These are phyloP conservation scores for Pteria penguin DNA, from an alignment of 2,888 invertebrate species.

Conservation along the genomic window DNA sequence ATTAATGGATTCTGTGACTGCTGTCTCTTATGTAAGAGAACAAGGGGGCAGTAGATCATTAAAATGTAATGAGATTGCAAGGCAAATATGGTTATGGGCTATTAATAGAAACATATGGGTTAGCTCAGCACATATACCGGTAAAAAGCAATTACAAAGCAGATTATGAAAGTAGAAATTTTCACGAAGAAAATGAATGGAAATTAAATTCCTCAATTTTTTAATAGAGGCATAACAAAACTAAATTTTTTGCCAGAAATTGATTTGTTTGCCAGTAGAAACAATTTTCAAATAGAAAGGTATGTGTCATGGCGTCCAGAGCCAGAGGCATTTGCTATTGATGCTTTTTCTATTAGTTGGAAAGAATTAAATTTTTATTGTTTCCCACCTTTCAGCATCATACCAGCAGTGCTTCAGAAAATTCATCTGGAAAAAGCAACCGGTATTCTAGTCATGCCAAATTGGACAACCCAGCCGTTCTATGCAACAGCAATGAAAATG, in stretches of 20 bases:
- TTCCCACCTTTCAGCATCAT: not conserved
- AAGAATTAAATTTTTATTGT: not conserved
- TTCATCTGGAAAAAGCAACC: not conserved
- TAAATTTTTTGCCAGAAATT: slow-evolving; percentile 2
- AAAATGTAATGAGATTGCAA: slow-evolving; percentile 23
- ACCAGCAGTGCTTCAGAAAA: slow-evolving; percentile 1
- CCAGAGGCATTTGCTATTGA: not conserved
- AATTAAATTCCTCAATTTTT: not conserved
- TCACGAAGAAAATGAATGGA: slow-evolving; percentile 13
- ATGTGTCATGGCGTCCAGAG: slow-evolving; percentile 18
- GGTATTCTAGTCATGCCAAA: slow-evolving; percentile 9
- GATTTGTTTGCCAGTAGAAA: slow-evolving; percentile 18
- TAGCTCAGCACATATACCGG: not conserved
- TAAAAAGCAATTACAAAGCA: not conserved
- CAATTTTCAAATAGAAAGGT: slow-evolving; percentile 3
- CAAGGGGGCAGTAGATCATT: slow-evolving; percentile 21
- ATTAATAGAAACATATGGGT: not conserved
- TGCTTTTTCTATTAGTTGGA: slow-evolving; percentile 6
- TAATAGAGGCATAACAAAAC: not conserved
- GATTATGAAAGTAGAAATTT: slow-evolving; percentile 16
- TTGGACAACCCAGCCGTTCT: slow-evolving; percentile 22
- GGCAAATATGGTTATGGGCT: slow-evolving; percentile 20
- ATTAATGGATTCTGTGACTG: slow-evolving; percentile 7
- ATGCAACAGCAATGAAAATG: not conserved
- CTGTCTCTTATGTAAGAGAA: slow-evolving; percentile 18